A percentile compares a stretch with the other conserved stretches of the same genome.
Conservation (phyloP, 2,113 vertebrate genomes). For the Pelmatolapia mariae region DNA sequence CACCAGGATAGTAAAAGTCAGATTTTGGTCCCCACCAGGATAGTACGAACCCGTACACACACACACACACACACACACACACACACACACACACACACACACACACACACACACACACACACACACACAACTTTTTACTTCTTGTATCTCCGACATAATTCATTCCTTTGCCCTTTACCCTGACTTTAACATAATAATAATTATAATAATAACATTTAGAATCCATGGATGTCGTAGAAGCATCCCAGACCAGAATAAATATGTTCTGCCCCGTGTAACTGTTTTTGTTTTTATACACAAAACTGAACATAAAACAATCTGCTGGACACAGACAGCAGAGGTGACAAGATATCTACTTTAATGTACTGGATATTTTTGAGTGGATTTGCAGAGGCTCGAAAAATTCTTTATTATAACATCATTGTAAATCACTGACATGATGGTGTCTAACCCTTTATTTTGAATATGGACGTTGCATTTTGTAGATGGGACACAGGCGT, state of each 20-base stretch:
- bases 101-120: not conserved
- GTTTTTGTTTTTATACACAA: not conserved
- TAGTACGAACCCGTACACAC: no score
- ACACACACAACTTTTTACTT: not conserved
- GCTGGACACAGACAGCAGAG: not conserved
- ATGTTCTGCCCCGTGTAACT: not conserved
- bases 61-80: not conserved
- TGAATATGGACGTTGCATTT: not conserved
- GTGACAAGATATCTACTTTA: not conserved
- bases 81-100: not conserved
- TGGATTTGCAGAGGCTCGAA: accelerated
- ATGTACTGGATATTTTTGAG: not conserved
- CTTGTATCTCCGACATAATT: not conserved
- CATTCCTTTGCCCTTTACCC: not conserved
- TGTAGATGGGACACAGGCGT: not conserved
- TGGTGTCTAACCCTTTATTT: not conserved
- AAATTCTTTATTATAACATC: not conserved
- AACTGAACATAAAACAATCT: not conserved
- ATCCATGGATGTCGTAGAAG: not conserved
- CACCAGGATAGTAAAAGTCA: no score
- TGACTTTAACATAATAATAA: not conserved
- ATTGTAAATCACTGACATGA: not conserved
- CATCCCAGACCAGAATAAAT: not conserved
- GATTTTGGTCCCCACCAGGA: no score
- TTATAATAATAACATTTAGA: not conserved